Base-by-base conservation (phyloP, 2,888 invertebrate genomes). In the Alloplasta piceator region DNA sequence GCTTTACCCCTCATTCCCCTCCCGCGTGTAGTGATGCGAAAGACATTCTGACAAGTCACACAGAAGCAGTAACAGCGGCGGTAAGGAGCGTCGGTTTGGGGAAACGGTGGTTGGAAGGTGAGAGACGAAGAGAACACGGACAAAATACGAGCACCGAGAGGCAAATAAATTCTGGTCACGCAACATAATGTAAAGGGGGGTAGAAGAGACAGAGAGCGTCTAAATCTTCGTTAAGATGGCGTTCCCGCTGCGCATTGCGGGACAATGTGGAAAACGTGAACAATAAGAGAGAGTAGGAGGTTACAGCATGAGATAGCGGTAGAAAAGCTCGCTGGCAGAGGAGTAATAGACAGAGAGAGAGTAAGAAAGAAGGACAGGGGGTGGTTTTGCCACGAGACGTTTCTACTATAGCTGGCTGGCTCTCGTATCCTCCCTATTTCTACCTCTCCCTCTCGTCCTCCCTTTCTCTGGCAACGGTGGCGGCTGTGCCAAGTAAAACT, bases 401-500 rank as follows among this genome's bases (percentile, higher is more conserved):
- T 81, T 81, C 74, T 82, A 71, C 74, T 75, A n/a, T n/a, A 55
- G 81, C 74, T 75, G 56, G 72, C 66, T 60, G 38, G 63, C 58
- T 77, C 71, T 50, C 50, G 50, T 50, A 58, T 56, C 9, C 55
- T 72, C 63, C 26, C 46, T 64, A 43, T 64, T 56, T 56, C 56
- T 46, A 26, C 63, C 41, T 74, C 48, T 16, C 66, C 66, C 55
- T 26, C 46, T 56, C 38, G 9, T 39, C 41, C n/a, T 55, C 43
- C 48, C 9, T 41, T 16, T 55, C 41, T 36, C 7, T 39, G 63
- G 12, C 39, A 39, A 36, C 61, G n/a, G 63, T 43, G 63, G 61
- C 84, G 85, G 86, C 73, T 60, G 87, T 90, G 90, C 90, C 90
- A 90, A 90, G 89, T 90, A 88, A 90, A 90, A 90, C 89, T 90